These are phyloP conservation scores for Prietella phreatophila DNA, from an alignment of 2,113 vertebrate genomes.

Conservation along the genomic window DNA sequence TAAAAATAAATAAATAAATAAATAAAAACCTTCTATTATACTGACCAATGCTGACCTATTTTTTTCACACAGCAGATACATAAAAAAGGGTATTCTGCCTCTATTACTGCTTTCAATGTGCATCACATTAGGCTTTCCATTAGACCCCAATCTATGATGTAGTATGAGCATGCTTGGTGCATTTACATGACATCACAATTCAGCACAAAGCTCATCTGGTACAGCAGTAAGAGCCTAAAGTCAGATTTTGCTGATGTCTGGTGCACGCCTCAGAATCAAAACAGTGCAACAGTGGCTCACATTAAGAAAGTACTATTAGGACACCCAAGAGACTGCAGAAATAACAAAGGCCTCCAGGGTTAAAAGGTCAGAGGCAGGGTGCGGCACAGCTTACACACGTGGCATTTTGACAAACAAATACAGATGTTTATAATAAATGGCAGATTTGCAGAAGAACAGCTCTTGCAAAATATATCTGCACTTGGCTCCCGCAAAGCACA, in stretches of 20 bases:
- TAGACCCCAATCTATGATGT: constrained; percentile 12
- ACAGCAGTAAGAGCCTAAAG: constrained; percentile 21
- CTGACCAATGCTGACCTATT: constrained; percentile 33
- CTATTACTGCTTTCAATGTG: constrained; percentile 38
- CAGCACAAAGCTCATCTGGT: constrained; percentile 20
- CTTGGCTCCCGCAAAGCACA: constrained; percentile 5
- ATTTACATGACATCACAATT: constrained; percentile 23
- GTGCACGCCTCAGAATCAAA: constrained; percentile 2
- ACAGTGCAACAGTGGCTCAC: background rate
- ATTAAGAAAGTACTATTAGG: constrained; percentile 15
- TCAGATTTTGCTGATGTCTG: constrained; percentile 20
- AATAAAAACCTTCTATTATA: constrained; percentile 6
- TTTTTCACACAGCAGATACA: constrained; percentile 45
- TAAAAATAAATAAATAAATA: constrained; percentile 9
- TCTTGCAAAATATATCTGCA: constrained; percentile 18
- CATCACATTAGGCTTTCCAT: constrained; percentile 43
- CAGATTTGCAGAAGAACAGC: constrained; percentile 16
- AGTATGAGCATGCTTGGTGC: constrained; percentile 30
- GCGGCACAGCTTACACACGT: constrained; percentile 16
- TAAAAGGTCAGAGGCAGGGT: constrained; percentile 36
- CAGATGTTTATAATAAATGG: constrained; percentile 43
- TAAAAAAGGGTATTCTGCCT: constrained; percentile 43
- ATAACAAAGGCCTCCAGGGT: background rate
- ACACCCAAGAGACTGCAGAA: constrained; percentile 19
- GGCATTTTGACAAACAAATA: constrained; percentile 26